Conservation (phyloP, 2,797 vertebrate species). For the Limnodromus scolopaceus region DNA sequence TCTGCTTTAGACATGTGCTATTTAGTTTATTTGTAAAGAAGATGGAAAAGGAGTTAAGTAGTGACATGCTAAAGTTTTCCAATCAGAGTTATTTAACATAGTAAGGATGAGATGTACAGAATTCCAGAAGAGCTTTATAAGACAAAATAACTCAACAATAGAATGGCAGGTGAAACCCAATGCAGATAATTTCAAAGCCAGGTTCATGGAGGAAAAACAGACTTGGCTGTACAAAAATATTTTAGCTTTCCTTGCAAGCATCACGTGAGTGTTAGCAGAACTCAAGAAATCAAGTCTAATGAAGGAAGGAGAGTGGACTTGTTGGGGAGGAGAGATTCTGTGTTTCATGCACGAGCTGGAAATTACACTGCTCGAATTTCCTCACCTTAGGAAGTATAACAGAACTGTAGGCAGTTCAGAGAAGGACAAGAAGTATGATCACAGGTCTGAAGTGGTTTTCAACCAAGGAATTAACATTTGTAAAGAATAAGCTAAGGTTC, state of each 20-base stretch:
- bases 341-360: not conserved
- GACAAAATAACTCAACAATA: not conserved
- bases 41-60: not conserved
- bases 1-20: not conserved
- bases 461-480: not conserved
- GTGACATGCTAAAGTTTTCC: not conserved
- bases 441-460: not conserved
- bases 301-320: not conserved
- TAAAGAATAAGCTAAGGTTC: not conserved
- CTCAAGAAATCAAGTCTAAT: not conserved
- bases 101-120: not conserved
- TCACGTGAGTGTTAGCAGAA: not conserved
- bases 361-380: not conserved
- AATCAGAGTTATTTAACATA: not conserved
- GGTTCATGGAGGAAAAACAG: not conserved
- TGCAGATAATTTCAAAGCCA: not conserved
- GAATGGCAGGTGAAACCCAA: not conserved
- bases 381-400: not conserved
- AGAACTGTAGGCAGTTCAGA: not conserved
- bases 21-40: not conserved
- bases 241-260: not conserved
- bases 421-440: not conserved
- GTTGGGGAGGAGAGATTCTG: not conserved
- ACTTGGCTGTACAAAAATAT: not conserved
- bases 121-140: not conserved